phyloP scores from a whole-genome alignment of 2,888 invertebrate species.

The Drosophila incognita region DNA sequence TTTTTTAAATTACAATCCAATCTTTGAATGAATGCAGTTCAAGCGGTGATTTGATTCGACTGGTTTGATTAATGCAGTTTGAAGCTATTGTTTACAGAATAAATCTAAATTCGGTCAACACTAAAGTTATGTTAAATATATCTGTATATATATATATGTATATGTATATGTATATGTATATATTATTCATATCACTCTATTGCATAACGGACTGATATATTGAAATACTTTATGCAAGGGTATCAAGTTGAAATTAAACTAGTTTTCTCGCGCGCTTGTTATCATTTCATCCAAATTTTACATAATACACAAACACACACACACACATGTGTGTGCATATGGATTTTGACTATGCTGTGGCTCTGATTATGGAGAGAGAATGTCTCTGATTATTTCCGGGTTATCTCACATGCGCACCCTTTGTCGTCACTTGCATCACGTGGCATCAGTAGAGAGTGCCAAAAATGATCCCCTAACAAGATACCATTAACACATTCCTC shows the following conservation, averaged over 20 bases:
- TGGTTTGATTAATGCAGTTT: background rate
- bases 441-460: background rate
- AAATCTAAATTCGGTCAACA: background rate
- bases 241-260: background rate
- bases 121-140: background rate
- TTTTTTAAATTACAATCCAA: background rate
- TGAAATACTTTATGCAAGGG: background rate
- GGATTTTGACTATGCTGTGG: constrained; percentile 22
- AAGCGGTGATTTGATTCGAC: background rate
- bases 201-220: background rate
- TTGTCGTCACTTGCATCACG: constrained; percentile 40
- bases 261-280: constrained; percentile 11
- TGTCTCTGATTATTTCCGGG: constrained; percentile 34
- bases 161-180: too few species aligned
- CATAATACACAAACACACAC: background rate
- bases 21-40: background rate
- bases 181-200: too few species aligned
- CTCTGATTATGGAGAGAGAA: constrained; percentile 2
- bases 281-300: constrained; percentile 17
- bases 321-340: constrained; percentile 8
- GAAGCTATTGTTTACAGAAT: background rate
- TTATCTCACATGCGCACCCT: constrained; percentile 13
- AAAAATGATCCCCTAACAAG: background rate
- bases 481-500: background rate
- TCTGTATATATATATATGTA: background rate